A percentile compares a stretch with the other conserved stretches of the same genome.
Evolutionary conservation across 2,797 vertebrate species (phyloP).

Genomic region (Pseudochirops cupreus): DNA sequence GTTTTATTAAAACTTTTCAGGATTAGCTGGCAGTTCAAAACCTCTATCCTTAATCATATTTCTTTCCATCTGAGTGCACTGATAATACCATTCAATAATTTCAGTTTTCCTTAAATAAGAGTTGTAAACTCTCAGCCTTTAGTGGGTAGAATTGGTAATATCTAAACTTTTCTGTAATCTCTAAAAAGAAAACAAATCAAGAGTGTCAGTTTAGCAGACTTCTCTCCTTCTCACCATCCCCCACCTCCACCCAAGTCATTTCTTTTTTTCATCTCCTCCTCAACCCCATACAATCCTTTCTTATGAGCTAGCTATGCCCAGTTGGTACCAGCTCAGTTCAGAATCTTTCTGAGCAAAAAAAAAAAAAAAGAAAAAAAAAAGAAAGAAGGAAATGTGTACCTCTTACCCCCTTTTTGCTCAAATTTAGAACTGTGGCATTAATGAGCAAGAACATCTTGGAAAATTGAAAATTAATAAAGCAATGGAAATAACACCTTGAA

Average conservation of each 20-base stretch:
- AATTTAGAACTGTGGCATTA: slow-evolving; percentile 24
- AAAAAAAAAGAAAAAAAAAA: neutral
- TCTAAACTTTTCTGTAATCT: slow-evolving; percentile 32
- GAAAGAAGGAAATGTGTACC: neutral
- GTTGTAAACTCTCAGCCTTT: slow-evolving; percentile 37
- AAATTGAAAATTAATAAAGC: slow-evolving; percentile 55
- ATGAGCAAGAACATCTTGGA: slow-evolving; percentile 24
- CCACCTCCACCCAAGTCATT: slow-evolving; percentile 40
- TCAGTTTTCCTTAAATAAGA: slow-evolving; percentile 56
- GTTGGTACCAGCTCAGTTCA: slow-evolving; percentile 64
- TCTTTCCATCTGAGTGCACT: neutral
- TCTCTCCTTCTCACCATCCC: no score
- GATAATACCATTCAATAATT: slow-evolving; percentile 26
- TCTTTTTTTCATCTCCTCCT: slow-evolving; percentile 9
- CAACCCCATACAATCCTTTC: slow-evolving; percentile 4
- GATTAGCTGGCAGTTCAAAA: neutral
- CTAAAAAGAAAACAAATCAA: slow-evolving; percentile 21
- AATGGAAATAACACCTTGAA: slow-evolving; percentile 34
- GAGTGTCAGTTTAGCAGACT: neutral
- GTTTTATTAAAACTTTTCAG: slow-evolving; percentile 13
- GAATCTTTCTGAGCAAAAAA: slow-evolving; percentile 39
- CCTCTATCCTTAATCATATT: neutral
- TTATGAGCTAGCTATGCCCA: slow-evolving; percentile 61
- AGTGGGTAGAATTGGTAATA: slow-evolving; percentile 12
- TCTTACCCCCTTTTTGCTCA: slow-evolving; percentile 52